Evolutionary conservation across 2,888 invertebrate species (phyloP), one percentile per base, ranked within the genome.

Genomic region (Pheosia tremula): DNA sequence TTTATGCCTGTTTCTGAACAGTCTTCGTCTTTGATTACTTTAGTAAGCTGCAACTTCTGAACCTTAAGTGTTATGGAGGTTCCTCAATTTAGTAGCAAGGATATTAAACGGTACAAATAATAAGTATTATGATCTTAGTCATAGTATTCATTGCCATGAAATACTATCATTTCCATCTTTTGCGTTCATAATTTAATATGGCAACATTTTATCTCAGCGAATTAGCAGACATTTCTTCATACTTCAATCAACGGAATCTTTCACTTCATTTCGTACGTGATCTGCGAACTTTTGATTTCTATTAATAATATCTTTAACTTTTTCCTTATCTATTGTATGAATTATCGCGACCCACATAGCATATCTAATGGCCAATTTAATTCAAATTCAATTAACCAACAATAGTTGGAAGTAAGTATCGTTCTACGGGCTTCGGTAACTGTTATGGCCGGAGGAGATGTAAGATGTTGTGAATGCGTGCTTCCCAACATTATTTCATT

Each of bases 401-500:
- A 53, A 53, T 53, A 7, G 13, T 37, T 53, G 8, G 8, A 36
- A 53, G 37, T 37, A 53, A n/a, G 52, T n/a, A 55, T 39, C 55
- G 36, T 36, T 36, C 13, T 7, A 38, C 38, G 11, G 37, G 38
- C 8, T 39, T 39, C 11, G 6, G n/a, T 9, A 0, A n/a, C 55
- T 55, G 55, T 55, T 55, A 55, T 8, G 37, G 39, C 55, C 55
- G n/a, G 39, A 55, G 55, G 55, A 37, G 11, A 13, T 47, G 43
- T 37, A 39, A 37, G 11, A 13, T 47, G 43, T 37, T 43, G 49
- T 55, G 69, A 78, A 82, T 81, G 84, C 86, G 84, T 86, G 84
- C 79, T 72, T 80, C 78, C 73, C 71, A 70, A 71, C 78, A 83
- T 83, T 87, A 87, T 81, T 83, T 86, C 85, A 87, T 85, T 84